Conservation (phyloP, 2,888 invertebrate species). For the Hofmannophila pseudospretella region DNA sequence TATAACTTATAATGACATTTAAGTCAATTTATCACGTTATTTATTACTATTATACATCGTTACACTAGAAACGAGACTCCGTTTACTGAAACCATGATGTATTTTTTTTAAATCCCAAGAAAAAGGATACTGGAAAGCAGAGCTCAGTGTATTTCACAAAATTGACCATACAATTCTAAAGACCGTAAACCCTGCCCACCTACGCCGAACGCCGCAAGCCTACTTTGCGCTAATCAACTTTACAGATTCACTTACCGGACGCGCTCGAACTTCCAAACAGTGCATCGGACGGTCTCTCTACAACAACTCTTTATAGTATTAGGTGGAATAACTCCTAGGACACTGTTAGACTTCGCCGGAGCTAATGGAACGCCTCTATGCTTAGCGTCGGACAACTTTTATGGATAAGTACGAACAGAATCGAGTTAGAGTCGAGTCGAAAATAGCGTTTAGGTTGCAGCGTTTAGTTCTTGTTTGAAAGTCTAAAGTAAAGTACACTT, state of each 20-base stretch:
- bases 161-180: constrained; percentile 35
- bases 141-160: too few species aligned
- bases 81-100: too few species aligned
- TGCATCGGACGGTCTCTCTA: constrained; percentile 33
- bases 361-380: constrained; percentile 71
- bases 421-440: constrained; percentile 57
- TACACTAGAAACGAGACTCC: too few species aligned
- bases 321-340: constrained; percentile 61
- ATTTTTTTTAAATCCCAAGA: too few species aligned
- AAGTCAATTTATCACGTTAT: too few species aligned
- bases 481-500: too few species aligned
- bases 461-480: constrained; percentile 2
- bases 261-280: constrained; percentile 58
- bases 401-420: constrained; percentile 54
- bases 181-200: constrained; percentile 30
- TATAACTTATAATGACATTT: too few species aligned
- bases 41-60: too few species aligned
- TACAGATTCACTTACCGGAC: constrained; percentile 38
- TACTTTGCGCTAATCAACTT: constrained; percentile 56
- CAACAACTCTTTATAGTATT: constrained; percentile 70
- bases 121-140: too few species aligned
- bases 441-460: constrained; percentile 54
- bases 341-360: constrained; percentile 54
- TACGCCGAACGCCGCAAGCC: constrained; percentile 41
- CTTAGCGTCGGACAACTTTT: constrained; percentile 65